A percentile compares a stretch with the other conserved stretches of the same genome.
Conservation (phyloP, 2,888 invertebrate genomes). For the Melipona beecheii region DNA sequence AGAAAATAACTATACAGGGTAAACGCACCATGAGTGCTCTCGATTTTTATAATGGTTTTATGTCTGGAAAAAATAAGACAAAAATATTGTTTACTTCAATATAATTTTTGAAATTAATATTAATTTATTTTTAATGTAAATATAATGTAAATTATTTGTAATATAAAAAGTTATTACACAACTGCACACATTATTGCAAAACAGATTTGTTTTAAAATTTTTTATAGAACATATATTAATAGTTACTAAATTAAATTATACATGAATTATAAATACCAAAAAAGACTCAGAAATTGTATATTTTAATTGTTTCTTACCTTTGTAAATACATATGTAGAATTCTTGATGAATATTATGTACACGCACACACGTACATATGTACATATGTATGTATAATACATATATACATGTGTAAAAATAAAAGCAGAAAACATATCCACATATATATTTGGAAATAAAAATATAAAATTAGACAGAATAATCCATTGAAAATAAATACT, state of each 20-base stretch:
- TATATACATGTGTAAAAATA: slow-evolving; percentile 23
- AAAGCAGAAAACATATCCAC: slow-evolving; percentile 27
- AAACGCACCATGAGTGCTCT: slow-evolving; percentile 90
- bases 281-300: slow-evolving; percentile 3
- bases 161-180: neutral
- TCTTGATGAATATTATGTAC: neutral
- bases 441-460: slow-evolving; percentile 34
- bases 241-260: neutral
- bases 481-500: slow-evolving; percentile 56
- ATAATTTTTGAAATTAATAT: neutral
- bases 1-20: slow-evolving; percentile 88
- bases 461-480: slow-evolving; percentile 48
- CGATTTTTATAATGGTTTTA: slow-evolving; percentile 95
- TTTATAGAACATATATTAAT: neutral
- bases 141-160: neutral
- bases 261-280: slow-evolving; percentile 1
- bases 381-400: no score
- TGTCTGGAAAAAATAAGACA: slow-evolving; percentile 85
- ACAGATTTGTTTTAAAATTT: neutral
- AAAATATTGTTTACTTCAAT: slow-evolving; percentile 33
- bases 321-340: neutral
- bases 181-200: neutral
- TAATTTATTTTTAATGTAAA: slow-evolving; percentile 1
- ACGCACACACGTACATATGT: neutral
- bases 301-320: slow-evolving; percentile 36